Evolutionary conservation across 2,113 vertebrate species (phyloP).

Genomic region (Lagopus leucura): DNA sequence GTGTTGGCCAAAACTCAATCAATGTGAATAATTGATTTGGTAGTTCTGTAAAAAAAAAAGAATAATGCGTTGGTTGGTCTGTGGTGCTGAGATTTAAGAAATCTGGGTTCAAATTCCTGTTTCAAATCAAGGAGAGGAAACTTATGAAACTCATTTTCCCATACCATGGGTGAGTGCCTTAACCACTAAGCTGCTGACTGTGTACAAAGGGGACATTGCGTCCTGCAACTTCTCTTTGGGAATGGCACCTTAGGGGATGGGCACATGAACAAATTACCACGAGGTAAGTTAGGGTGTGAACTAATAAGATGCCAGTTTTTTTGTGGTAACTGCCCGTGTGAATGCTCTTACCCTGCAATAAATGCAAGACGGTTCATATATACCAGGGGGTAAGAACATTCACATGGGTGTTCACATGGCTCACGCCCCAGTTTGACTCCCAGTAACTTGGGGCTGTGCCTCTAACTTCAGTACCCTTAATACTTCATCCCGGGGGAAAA

Average conservation of each 20-base stretch:
- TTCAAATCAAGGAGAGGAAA: neutral
- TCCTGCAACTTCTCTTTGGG: conserved; percentile 37
- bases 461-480: conserved; percentile 15
- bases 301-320: conserved; percentile 58
- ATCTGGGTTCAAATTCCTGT: neutral
- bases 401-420: conserved; percentile 41
- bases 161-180: neutral
- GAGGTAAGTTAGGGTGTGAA: conserved; percentile 63
- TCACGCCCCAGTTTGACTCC: conserved; percentile 56
- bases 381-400: conserved; percentile 40
- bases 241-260: conserved; percentile 64
- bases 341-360: conserved; percentile 59
- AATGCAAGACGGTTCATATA: conserved; percentile 36
- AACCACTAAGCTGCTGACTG: conserved; percentile 58
- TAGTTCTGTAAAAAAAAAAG: neutral
- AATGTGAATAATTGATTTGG: conserved; percentile 8
- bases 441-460: conserved; percentile 25
- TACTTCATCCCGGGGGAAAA: neutral
- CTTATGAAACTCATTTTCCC: conserved; percentile 32
- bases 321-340: conserved; percentile 67
- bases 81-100: neutral
- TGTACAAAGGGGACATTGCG: conserved; percentile 47
- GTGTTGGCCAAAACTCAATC: neutral
- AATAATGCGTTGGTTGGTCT: neutral
- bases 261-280: conserved; percentile 65